These are phyloP conservation scores for Ahaetulla prasina DNA, from an alignment of 2,113 vertebrate genomes.

Conservation along the genomic window DNA sequence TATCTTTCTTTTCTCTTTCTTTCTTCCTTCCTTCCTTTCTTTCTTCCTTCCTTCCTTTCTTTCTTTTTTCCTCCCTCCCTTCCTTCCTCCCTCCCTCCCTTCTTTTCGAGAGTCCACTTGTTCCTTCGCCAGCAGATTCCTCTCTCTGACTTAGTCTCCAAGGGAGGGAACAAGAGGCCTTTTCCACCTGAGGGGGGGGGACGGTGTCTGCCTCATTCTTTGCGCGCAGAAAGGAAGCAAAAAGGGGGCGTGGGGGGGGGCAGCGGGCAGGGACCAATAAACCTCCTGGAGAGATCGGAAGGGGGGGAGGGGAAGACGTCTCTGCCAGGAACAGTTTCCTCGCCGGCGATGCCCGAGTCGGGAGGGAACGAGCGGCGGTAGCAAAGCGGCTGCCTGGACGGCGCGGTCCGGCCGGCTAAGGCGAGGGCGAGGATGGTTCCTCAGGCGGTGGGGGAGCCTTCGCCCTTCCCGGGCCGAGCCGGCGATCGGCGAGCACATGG, in stretches of 20 bases:
- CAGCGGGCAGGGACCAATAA: background rate
- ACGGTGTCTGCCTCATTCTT: slow-evolving; percentile 14
- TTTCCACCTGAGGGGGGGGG: slow-evolving; percentile 46
- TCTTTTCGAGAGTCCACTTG: too few species aligned
- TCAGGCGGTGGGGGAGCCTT: background rate
- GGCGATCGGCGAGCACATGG: slow-evolving; percentile 65
- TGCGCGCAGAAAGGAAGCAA: background rate
- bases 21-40: too few species aligned
- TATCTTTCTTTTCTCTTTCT: too few species aligned
- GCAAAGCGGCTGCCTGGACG: background rate
- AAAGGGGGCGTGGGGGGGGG: background rate
- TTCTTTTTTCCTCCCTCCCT: background rate
- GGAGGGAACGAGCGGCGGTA: background rate
- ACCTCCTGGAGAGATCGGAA: background rate
- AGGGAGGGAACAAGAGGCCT: slow-evolving; percentile 25
- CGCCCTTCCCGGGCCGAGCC: background rate
- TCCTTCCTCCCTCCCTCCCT: background rate
- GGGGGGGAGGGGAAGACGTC: too few species aligned
- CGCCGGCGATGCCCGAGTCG: background rate
- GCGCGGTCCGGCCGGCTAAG: background rate
- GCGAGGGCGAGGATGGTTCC: too few species aligned
- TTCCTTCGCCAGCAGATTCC: background rate
- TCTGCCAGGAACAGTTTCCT: background rate
- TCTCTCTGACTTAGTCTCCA: slow-evolving; percentile 7
- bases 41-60: background rate